These are phyloP conservation scores for Falco novaeseelandiae DNA, from an alignment of 2,797 vertebrate species.

Conservation along the genomic window DNA sequence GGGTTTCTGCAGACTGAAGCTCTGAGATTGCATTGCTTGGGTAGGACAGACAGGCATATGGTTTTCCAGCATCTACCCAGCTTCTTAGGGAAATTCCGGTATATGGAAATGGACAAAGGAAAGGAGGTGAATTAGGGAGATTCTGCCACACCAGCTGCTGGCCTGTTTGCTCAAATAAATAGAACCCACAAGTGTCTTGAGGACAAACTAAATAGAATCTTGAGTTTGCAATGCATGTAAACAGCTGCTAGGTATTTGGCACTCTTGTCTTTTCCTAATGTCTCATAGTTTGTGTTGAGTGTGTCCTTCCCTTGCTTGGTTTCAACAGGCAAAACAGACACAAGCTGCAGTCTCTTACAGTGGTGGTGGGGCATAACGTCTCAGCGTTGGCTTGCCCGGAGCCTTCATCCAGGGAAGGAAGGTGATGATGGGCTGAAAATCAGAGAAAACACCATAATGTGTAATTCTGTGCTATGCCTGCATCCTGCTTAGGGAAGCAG, in stretches of 20 bases:
- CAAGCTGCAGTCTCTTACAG: not conserved
- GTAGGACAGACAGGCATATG: not conserved
- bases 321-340: not conserved
- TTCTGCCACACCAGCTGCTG: not conserved
- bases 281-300: not conserved
- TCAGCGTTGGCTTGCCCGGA: fast-evolving
- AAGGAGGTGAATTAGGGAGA: not conserved
- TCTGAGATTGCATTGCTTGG: not conserved
- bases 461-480: not conserved
- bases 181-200: not conserved
- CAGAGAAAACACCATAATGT: fast-evolving
- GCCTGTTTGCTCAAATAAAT: not conserved
- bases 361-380: fast-evolving
- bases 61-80: not conserved
- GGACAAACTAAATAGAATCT: not conserved
- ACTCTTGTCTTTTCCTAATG: not conserved
- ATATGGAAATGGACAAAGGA: not conserved
- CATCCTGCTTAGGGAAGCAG: not conserved
- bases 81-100: not conserved
- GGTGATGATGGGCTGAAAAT: not conserved
- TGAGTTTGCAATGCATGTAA: no score
- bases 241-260: not conserved
- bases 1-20: not conserved
- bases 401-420: not conserved
- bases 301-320: not conserved